phyloP scores from a whole-genome alignment of 2,113 vertebrate species.

The Mobula birostris region DNA sequence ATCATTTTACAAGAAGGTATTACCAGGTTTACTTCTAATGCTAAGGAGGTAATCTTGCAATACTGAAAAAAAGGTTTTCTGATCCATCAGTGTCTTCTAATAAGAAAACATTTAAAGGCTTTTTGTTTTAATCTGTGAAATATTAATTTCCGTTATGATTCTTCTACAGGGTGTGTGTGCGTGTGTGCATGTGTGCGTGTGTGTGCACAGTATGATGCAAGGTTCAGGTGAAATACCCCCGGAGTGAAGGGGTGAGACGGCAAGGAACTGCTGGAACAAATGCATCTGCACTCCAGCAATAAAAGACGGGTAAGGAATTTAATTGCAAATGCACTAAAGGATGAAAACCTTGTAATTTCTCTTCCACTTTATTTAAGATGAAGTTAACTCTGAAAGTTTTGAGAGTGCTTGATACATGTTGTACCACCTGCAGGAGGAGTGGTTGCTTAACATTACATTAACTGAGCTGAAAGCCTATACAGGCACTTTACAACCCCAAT shows the following conservation, averaged over 20 bases:
- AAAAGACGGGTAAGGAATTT: neutral
- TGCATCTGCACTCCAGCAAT: neutral
- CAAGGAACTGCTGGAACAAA: neutral
- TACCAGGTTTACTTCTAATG: neutral
- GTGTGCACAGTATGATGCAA: too few relatives aligned
- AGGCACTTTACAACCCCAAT: too few relatives aligned
- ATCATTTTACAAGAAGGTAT: neutral
- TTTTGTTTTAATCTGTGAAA: too few relatives aligned
- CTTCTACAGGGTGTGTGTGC: too few relatives aligned
- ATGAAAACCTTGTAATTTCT: neutral
- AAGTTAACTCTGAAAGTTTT: neutral
- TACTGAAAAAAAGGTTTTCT: neutral
- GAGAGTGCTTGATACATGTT: neutral
- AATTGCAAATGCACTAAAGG: neutral
- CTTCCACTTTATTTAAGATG: neutral
- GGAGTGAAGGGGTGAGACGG: neutral
- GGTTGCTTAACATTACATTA: too few relatives aligned
- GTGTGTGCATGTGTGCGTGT: too few relatives aligned
- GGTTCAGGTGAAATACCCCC: neutral
- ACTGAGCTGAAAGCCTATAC: too few relatives aligned
- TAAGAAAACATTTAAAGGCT: too few relatives aligned
- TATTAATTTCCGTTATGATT: too few relatives aligned
- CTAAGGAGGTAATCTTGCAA: neutral
- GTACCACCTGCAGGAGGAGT: too few relatives aligned
- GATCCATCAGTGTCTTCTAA: too few relatives aligned